These are phyloP conservation scores for Rynchops niger DNA, from an alignment of 2,113 vertebrate species.

Conservation along the genomic window DNA sequence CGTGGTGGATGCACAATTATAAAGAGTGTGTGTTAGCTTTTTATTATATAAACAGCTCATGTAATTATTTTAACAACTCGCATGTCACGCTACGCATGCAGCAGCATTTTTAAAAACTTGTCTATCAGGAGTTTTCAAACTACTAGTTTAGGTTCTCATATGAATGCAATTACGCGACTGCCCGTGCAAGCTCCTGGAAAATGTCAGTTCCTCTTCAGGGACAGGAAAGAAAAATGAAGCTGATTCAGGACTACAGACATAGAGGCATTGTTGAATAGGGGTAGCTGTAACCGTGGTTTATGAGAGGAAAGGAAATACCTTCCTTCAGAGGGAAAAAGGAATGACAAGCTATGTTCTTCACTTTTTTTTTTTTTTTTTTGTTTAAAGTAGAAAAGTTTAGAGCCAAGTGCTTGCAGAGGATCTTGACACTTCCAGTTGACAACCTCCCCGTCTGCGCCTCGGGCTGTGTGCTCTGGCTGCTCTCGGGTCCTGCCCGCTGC, in stretches of 20 bases:
- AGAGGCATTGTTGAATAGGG: not conserved
- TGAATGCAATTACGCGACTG: accelerated
- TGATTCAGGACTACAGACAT: not conserved
- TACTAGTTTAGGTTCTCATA: not conserved
- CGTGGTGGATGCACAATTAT: not conserved
- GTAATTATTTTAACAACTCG: not conserved
- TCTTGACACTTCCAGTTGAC: not conserved
- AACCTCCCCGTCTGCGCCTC: accelerated
- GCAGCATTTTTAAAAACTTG: not conserved
- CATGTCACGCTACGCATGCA: not conserved
- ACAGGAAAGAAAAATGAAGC: not conserved
- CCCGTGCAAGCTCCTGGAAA: not conserved
- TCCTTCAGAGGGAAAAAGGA: not conserved
- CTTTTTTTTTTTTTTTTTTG: not conserved
- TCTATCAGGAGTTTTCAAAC: not conserved
- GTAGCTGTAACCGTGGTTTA: not conserved
- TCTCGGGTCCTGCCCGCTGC: accelerated
- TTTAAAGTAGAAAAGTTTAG: not conserved
- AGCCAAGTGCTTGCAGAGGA: not conserved
- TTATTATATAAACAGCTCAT: not conserved
- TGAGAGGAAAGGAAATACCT: not conserved
- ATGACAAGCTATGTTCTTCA: not conserved
- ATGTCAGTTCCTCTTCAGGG: not conserved
- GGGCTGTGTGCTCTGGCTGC: accelerated
- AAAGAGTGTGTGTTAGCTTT: not conserved